A percentile compares a stretch with the other conserved stretches of the same genome.
Conservation (phyloP, 2,113 vertebrate species). For the Marmota monax region DNA sequence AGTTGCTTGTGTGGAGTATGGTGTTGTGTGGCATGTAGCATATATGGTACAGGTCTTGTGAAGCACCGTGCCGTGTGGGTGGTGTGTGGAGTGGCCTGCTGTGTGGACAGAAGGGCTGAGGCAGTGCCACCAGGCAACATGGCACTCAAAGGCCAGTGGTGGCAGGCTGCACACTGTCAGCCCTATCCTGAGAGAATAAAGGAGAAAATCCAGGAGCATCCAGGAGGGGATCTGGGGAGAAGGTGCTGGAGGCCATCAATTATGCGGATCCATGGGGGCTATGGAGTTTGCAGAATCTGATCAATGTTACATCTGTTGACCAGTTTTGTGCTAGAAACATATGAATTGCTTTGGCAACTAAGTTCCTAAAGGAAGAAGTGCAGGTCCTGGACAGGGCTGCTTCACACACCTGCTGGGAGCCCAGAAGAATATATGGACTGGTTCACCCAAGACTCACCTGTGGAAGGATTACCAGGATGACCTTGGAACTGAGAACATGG, state of each 20-base stretch:
- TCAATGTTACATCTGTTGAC: not conserved
- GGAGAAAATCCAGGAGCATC: not conserved
- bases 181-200: fast-evolving
- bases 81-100: too few species aligned
- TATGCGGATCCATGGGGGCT: too few species aligned
- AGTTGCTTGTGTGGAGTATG: not conserved
- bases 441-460: not conserved
- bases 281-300: not conserved
- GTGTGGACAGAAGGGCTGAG: not conserved
- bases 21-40: fast-evolving
- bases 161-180: not conserved
- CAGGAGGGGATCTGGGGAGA: not conserved
- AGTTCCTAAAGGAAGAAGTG: not conserved
- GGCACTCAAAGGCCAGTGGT: fast-evolving
- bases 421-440: not conserved
- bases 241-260: fast-evolving
- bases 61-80: too few species aligned
- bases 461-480: not conserved
- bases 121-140: too few species aligned
- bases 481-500: not conserved
- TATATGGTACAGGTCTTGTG: not conserved
- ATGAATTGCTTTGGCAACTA: not conserved
- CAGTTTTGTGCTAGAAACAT: not conserved
- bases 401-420: not conserved
- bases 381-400: not conserved